Evolutionary conservation across 2,797 vertebrate genomes (phyloP).

Genomic region (Staurois parvus): DNA sequence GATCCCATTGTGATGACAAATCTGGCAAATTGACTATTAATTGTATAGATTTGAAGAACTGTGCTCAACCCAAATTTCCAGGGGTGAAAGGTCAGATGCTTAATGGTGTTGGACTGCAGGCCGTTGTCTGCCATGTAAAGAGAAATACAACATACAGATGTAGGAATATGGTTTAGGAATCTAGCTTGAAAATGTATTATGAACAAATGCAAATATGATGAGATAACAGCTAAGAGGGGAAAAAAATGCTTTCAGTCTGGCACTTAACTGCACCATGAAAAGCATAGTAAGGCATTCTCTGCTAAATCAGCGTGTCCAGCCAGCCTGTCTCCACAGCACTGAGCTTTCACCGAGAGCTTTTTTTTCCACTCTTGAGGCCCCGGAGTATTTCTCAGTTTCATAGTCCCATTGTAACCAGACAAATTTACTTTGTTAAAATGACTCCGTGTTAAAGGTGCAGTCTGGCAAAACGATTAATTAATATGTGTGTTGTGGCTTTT

Average conservation of each 20-base stretch:
- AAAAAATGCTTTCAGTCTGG: conserved; percentile 7
- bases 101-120: too few species aligned
- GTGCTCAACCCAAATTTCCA: too few species aligned
- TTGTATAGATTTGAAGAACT: too few species aligned
- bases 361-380: not conserved
- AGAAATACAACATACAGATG: not conserved
- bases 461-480: too few species aligned
- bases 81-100: too few species aligned
- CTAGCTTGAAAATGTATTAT: not conserved
- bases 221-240: conserved; percentile 15
- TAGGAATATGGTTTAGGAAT: not conserved
- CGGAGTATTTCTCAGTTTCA: conserved; percentile 42
- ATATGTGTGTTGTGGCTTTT: too few species aligned
- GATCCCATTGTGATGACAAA: too few species aligned
- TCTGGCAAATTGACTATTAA: too few species aligned
- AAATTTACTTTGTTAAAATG: conserved; percentile 17
- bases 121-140: too few species aligned
- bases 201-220: conserved; percentile 19
- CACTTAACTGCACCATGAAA: conserved; percentile 20
- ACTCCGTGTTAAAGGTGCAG: not conserved
- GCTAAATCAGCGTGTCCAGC: conserved; percentile 17
- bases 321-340: conserved; percentile 27
- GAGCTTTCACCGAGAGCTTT: conserved; percentile 11
- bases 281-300: conserved; percentile 24
- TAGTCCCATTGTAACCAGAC: not conserved